Percentiles rank a stretch among this genome's conserved stretches.
Evolutionary conservation across 92 coral and sea anemone species (phyloP).

Genomic region (Phenganax marumi): DNA sequence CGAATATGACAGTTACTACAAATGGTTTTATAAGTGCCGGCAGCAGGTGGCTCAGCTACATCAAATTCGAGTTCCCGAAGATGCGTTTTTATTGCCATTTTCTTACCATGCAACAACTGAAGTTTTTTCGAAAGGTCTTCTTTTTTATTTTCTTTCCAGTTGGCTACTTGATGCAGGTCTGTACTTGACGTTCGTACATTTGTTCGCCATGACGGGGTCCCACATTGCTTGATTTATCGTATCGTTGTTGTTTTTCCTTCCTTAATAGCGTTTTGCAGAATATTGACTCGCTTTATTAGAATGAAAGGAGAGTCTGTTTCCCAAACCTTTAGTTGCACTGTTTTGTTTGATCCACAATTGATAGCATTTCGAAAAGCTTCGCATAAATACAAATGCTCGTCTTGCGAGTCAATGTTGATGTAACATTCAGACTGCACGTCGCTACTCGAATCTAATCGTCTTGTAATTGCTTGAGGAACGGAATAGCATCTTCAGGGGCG

Average conservation of each 20-base stretch:
- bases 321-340: not conserved
- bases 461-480: constrained; percentile 6
- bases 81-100: constrained; percentile 20
- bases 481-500: not conserved
- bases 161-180: not conserved
- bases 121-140: constrained; percentile 19
- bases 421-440: constrained; percentile 21
- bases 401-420: not conserved
- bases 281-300: not conserved
- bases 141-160: constrained; percentile 26
- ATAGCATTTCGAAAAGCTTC: constrained; percentile 1
- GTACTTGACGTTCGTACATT: constrained; percentile 7
- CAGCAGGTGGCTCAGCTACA: constrained; percentile 26
- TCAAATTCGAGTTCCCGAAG: constrained; percentile 20
- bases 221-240: not conserved
- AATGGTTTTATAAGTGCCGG: constrained; percentile 37
- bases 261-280: not conserved
- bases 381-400: constrained; percentile 2
- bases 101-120: constrained; percentile 1
- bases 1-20: constrained; percentile 53
- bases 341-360: not conserved
- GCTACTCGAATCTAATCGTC: constrained; percentile 4
- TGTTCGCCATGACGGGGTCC: constrained; percentile 1
- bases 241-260: not conserved
- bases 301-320: not conserved